Conservation (phyloP, 2,113 vertebrate species). For the Jacana jacana region DNA sequence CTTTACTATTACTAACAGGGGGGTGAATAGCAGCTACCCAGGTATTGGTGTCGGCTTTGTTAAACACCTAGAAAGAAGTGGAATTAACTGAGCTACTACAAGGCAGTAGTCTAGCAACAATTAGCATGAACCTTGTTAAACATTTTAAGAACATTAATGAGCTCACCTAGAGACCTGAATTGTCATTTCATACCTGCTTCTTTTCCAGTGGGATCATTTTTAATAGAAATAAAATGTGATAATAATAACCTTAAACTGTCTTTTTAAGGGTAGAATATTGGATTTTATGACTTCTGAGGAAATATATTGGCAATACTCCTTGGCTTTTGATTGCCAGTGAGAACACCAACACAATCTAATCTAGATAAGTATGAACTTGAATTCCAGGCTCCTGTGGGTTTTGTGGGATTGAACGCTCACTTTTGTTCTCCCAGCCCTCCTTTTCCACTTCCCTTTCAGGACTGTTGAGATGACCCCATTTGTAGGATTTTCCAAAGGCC, state of each 20-base stretch:
- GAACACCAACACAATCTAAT: neutral
- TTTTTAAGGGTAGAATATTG: slow-evolving; percentile 70
- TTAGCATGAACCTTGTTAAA: slow-evolving; percentile 65
- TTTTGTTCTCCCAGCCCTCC: slow-evolving; percentile 20
- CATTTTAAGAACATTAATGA: slow-evolving; percentile 56
- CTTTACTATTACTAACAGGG: neutral
- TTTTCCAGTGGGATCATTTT: slow-evolving; percentile 59
- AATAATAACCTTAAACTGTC: slow-evolving; percentile 44
- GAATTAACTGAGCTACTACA: slow-evolving; percentile 41
- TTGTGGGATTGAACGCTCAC: neutral
- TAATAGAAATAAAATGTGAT: slow-evolving; percentile 55
- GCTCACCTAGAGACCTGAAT: slow-evolving; percentile 59
- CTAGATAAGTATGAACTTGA: neutral
- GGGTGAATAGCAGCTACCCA: neutral
- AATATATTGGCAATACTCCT: slow-evolving; percentile 44
- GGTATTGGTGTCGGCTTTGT: slow-evolving; percentile 22
- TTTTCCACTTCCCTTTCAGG: neutral
- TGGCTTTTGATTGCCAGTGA: slow-evolving; percentile 25
- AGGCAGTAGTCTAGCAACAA: slow-evolving; percentile 46
- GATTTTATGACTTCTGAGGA: slow-evolving; percentile 45
- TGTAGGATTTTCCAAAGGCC: slow-evolving; percentile 23
- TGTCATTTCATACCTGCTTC: slow-evolving; percentile 64
- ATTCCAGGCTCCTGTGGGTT: slow-evolving; percentile 20
- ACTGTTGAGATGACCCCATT: neutral
- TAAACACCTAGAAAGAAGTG: slow-evolving; percentile 15